These are phyloP conservation scores for Macaria liturata DNA, from an alignment of 2,888 invertebrate genomes.

Conservation along the genomic window DNA sequence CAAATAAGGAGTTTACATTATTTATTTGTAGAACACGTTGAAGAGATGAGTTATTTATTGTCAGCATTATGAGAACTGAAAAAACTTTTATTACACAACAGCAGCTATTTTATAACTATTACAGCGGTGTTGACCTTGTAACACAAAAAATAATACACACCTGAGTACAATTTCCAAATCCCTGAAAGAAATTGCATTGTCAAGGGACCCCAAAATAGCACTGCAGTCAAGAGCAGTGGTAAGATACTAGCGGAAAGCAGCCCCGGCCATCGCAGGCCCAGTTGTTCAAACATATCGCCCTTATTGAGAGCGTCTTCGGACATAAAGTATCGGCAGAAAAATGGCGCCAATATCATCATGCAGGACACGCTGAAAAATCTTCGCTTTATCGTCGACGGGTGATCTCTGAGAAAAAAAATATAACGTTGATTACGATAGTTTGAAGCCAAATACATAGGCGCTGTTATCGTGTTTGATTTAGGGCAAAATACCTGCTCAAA, in stretches of 20 bases:
- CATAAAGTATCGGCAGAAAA: conserved; percentile 89
- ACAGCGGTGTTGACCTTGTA: conserved; percentile 6
- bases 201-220: conserved; percentile 93
- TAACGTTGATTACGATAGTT: background rate
- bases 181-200: conserved; percentile 88
- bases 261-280: conserved; percentile 91
- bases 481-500: conserved; percentile 86
- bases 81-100: background rate
- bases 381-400: conserved; percentile 93
- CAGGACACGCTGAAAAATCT: conserved; percentile 93
- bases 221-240: conserved; percentile 90
- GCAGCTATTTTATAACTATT: background rate
- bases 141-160: conserved; percentile 59
- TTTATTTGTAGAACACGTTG: too few relatives aligned
- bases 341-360: conserved; percentile 91
- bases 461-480: background rate
- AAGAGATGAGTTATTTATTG: too few relatives aligned
- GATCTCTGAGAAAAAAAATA: conserved; percentile 85
- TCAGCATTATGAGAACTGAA: too few relatives aligned
- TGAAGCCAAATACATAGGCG: background rate
- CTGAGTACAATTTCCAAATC: conserved; percentile 86
- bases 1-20: too few relatives aligned
- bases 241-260: conserved; percentile 87
- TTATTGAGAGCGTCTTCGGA: conserved; percentile 84
- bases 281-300: conserved; percentile 85